A percentile compares a stretch with the other conserved stretches of the same genome.
These are phyloP conservation scores for Esperia sulphurella DNA, from an alignment of 2,888 invertebrate genomes.

Conservation along the genomic window DNA sequence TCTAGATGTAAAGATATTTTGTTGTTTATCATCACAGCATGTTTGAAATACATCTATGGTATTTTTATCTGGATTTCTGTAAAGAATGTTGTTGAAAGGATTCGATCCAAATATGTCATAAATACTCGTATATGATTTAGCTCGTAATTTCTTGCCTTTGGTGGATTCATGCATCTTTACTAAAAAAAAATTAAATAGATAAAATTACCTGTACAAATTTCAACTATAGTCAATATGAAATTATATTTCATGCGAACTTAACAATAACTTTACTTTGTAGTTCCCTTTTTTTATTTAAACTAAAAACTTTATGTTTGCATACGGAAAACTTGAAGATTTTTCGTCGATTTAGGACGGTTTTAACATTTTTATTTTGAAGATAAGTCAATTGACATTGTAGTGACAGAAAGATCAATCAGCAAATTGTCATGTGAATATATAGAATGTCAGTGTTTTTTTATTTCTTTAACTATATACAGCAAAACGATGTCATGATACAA, in stretches of 20 bases:
- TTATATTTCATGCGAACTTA: too few species aligned
- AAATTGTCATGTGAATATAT: too few species aligned
- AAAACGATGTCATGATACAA: too few species aligned
- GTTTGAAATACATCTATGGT: slow-evolving; percentile 3
- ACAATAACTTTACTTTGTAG: too few species aligned
- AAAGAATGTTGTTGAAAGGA: slow-evolving; percentile 26
- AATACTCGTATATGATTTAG: slow-evolving; percentile 47
- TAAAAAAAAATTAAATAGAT: not conserved
- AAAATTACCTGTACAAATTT: not conserved
- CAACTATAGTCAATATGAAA: too few species aligned
- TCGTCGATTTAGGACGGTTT: slow-evolving; percentile 13
- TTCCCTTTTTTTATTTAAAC: not conserved
- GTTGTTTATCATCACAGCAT: slow-evolving; percentile 5
- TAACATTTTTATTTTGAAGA: not conserved
- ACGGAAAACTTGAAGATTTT: slow-evolving; percentile 1
- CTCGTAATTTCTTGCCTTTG: slow-evolving; percentile 19
- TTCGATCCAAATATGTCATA: slow-evolving; percentile 38
- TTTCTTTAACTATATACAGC: too few species aligned
- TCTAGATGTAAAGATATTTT: slow-evolving; percentile 5
- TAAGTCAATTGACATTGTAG: not conserved
- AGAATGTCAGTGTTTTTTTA: too few species aligned
- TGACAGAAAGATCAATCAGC: not conserved
- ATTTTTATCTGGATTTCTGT: slow-evolving; percentile 15
- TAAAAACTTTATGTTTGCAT: slow-evolving; percentile 4
- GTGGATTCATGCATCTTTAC: slow-evolving; percentile 21